Percentiles rank a stretch among this genome's conserved stretches.
Evolutionary conservation across 2,888 invertebrate species (phyloP).

Genomic region (Drosophila affinis): DNA sequence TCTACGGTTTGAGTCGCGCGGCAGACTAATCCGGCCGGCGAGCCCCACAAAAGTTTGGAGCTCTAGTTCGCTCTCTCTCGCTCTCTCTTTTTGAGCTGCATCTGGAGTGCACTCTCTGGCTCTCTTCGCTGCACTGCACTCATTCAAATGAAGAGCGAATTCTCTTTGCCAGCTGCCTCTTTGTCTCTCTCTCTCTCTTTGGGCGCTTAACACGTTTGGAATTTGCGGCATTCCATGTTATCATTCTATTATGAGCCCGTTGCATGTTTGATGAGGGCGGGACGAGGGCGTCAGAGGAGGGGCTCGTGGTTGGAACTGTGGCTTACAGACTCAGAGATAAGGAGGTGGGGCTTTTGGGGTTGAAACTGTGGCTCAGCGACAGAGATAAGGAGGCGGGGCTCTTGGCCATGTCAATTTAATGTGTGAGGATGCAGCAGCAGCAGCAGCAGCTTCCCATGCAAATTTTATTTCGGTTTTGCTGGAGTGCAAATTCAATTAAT

Average conservation of each 20-base stretch:
- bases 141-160: neutral
- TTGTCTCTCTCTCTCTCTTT: neutral
- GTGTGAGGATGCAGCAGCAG: conserved; percentile 19
- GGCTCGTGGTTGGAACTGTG: conserved; percentile 5
- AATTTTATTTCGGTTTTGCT: conserved; percentile 16
- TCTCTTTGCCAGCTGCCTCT: conserved; percentile 13
- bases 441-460: conserved; percentile 2
- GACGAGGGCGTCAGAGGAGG: conserved; percentile 29
- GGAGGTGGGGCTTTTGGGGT: conserved; percentile 19
- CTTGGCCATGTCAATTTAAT: conserved; percentile 44
- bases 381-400: conserved; percentile 17
- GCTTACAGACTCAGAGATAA: conserved; percentile 9
- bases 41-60: conserved; percentile 51
- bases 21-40: conserved; percentile 65
- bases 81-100: conserved; percentile 20
- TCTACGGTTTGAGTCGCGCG: conserved; percentile 69
- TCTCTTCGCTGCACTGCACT: neutral
- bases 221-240: conserved; percentile 53
- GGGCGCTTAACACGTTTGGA: conserved; percentile 42
- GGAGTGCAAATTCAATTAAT: conserved; percentile 35
- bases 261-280: conserved; percentile 43
- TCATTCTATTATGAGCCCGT: conserved; percentile 63
- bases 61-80: conserved; percentile 25
- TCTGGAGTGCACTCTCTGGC: conserved; percentile 10
- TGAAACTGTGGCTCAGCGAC: conserved; percentile 10